phyloP scores from a whole-genome alignment of 92 coral and sea anemone genomes.

The Umimayanthus chanpuru region DNA sequence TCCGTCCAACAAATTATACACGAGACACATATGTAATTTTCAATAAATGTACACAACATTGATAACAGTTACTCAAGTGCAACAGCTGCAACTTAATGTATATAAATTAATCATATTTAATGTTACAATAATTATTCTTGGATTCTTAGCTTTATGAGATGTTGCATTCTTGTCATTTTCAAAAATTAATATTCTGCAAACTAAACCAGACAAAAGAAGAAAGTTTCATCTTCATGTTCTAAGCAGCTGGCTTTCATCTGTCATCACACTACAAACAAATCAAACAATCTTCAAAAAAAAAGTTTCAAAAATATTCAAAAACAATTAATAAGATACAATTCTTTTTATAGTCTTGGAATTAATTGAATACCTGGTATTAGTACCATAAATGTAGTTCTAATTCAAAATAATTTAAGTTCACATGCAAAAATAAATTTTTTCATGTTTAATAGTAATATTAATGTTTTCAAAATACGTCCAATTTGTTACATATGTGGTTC shows the following conservation, averaged over 20 bases:
- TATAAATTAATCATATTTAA: not conserved
- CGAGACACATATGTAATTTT: too few relatives aligned
- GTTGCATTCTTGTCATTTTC: not conserved
- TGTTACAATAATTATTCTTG: not conserved
- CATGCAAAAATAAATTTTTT: not conserved
- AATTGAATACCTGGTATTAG: not conserved
- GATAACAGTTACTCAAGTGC: not conserved
- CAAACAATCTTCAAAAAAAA: not conserved
- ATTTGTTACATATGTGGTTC: not conserved
- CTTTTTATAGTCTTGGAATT: not conserved
- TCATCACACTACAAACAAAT: not conserved
- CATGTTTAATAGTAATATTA: not conserved
- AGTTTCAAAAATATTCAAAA: not conserved
- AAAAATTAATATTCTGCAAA: not conserved
- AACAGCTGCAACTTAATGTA: not conserved
- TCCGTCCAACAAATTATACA: too few relatives aligned
- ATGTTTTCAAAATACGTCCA: too few relatives aligned
- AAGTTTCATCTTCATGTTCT: too few relatives aligned
- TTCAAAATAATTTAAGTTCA: not conserved
- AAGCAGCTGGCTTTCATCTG: not conserved
- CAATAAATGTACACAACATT: not conserved
- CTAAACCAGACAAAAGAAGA: too few relatives aligned
- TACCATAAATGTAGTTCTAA: not conserved
- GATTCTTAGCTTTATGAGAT: not conserved
- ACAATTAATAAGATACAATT: not conserved